Base-by-base conservation (phyloP, 2,888 invertebrate genomes). In the Leptinotarsa haldemani region DNA sequence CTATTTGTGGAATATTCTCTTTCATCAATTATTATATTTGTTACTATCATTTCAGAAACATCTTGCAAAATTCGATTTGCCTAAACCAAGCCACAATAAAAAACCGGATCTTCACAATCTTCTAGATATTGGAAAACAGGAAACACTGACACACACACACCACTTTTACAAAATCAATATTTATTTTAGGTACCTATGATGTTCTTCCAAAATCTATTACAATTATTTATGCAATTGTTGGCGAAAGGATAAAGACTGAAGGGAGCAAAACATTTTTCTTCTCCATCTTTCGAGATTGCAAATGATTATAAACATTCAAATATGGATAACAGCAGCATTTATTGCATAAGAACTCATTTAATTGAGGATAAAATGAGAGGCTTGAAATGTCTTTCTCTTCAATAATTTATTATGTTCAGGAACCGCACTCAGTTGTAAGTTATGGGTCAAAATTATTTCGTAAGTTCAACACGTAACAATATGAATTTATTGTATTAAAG, bases 321-420 rank as follows among this genome's bases (percentile, higher is more conserved):
- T 16, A 25, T 50, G 7, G 18, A 47, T 18, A 48, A 15, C 18
- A 22, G 47, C 20, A 22, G 48, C 25, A 16, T 9, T 64, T 50
- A 53, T 70, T 70, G 52, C 56, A 25, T 65, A 70, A 70, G 25
- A 30, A 53, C 70, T 22, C 46, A 70, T 70, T 50, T 20, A 65
- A 48, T 65, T 3, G 40, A 56, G 40, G 47, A 46, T 52, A 56
- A 64, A 56, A 56, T 56, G 65, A 22, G 65, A 18, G 40, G 18
- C 68, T 50, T 48, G 15, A 50, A 63, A 48, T 48, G 58, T 40
- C 18, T 22, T 69, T 68, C 68, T 68, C 66, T 61, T 30, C 18
- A 22, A 61, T 66, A 52, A 67, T 30, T 25, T 48, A 63, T 61
- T 63, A 70, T 70, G 64, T 70, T 47, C 48, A 70, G 70, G 70